Base-by-base conservation (phyloP, 30 jellyfish, hydroid and myxozoan genomes). In the Cassiopea xamachana region DNA sequence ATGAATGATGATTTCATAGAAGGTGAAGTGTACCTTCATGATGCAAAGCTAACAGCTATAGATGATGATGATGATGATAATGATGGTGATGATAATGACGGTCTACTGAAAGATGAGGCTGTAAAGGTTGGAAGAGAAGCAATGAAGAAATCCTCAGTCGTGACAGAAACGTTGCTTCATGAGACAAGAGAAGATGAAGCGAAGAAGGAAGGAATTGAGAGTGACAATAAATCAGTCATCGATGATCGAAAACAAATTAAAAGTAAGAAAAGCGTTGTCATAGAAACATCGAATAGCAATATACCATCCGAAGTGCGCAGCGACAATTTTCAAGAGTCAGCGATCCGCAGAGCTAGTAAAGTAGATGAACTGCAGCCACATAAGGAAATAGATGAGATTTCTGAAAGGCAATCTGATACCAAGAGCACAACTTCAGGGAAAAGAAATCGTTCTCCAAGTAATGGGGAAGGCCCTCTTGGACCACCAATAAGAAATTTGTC, bases 1-100 rank as follows among this genome's bases (percentile, higher is more conserved):
- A 68, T 98, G 78, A 96, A 96, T 60, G 98, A 96, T 79, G 96
- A 92, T 80, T 96, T 92, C 69, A 79, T 90, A 17, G 99, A 92
- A 76, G 96, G 97, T 16, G 92, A 87, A 76, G 76, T 81, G 13
- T 96, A 96, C 88, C 69, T 87, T 60, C 98, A 94, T 79, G 89
- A 75, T 45, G 74, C 92, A 16, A 90, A 81, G 46, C 48, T 77
- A 7, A 80, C 76, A 15, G 87, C 72, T 18, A 46, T 77, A 2
- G 91, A 84, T 46, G 91, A 68, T 1, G 91, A 90, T n/a, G 90
- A 55, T 14, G 48, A 59, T 45, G 17, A 55, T 55, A 71, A 88
- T 13, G 90, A 49, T 46, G 46, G 44, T 60, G 60, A 8, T 49
- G 85, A 61, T 7, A 44, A 79, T 10, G 85, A 43, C 60, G 81